A percentile compares a stretch with the other conserved stretches of the same genome.
Evolutionary conservation across 2,888 invertebrate genomes (phyloP).

Genomic region (Adelphocoris suturalis): DNA sequence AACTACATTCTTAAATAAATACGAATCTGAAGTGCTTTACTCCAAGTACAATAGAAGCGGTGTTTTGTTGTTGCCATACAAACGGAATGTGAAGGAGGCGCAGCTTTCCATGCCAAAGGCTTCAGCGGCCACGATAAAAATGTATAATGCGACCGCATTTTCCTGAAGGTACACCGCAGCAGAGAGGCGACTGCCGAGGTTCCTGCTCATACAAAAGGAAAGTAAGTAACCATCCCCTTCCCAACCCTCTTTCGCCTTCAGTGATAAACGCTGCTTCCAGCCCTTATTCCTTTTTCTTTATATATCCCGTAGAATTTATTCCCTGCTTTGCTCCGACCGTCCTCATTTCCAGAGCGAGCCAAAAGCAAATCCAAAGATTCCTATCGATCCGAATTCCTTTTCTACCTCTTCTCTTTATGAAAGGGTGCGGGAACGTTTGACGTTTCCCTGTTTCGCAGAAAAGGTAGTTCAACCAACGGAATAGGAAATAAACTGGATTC

Average conservation of each 20-base stretch:
- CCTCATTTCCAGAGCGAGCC: neutral
- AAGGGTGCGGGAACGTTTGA: neutral
- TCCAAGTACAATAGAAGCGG: too few species aligned
- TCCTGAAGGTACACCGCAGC: neutral
- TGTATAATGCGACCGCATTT: slow-evolving; percentile 6
- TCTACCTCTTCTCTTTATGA: too few species aligned
- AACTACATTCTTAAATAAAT: too few species aligned
- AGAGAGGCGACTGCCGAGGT: neutral
- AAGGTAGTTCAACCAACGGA: too few species aligned
- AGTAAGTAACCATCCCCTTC: neutral
- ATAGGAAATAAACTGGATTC: too few species aligned
- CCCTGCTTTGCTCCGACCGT: neutral
- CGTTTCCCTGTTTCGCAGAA: neutral
- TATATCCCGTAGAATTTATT: neutral
- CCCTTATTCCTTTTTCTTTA: neutral
- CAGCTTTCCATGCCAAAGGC: neutral
- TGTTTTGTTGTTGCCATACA: too few species aligned
- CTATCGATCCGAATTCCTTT: neutral
- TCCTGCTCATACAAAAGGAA: slow-evolving; percentile 1
- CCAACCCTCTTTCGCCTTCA: neutral
- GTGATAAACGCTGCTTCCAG: neutral
- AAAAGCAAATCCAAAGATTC: neutral
- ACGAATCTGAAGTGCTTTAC: too few species aligned
- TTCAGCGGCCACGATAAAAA: neutral
- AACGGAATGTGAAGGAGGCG: neutral